Evolutionary conservation across 2,888 invertebrate genomes (phyloP).

Genomic region (Melinaea marsaeus): DNA sequence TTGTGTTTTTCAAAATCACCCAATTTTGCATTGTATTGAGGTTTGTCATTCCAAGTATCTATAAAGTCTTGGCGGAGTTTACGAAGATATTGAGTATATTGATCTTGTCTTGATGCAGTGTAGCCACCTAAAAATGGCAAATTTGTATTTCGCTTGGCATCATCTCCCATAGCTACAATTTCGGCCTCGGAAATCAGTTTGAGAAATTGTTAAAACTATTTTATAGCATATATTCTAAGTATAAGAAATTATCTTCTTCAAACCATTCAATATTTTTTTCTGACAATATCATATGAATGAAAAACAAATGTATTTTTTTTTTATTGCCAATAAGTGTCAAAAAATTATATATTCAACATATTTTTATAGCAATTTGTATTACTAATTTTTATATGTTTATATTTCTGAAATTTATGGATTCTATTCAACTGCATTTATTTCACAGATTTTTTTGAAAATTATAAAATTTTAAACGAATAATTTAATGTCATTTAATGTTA

Average conservation of each 20-base stretch:
- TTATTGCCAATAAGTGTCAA: too few relatives aligned
- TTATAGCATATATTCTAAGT: slow-evolving; percentile 41
- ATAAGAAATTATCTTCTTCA: slow-evolving; percentile 17
- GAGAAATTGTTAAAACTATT: slow-evolving; percentile 28
- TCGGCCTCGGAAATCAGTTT: slow-evolving; percentile 25
- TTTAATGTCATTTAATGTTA: not conserved
- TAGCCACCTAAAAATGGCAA: slow-evolving; percentile 48
- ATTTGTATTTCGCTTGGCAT: slow-evolving; percentile 33
- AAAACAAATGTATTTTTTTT: too few relatives aligned
- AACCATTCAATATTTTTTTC: too few relatives aligned
- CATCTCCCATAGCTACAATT: slow-evolving; percentile 42
- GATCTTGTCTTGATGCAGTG: slow-evolving; percentile 53
- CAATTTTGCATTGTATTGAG: slow-evolving; percentile 44
- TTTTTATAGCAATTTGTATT: too few relatives aligned
- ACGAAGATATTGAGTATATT: slow-evolving; percentile 53
- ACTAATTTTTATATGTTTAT: too few relatives aligned
- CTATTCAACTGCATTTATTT: too few relatives aligned
- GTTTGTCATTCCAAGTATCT: slow-evolving; percentile 61
- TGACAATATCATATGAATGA: too few relatives aligned
- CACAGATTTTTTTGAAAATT: not conserved
- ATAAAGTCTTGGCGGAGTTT: slow-evolving; percentile 60
- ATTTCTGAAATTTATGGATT: too few relatives aligned
- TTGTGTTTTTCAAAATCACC: slow-evolving; percentile 85
- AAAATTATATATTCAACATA: too few relatives aligned
- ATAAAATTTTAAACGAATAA: not conserved